Evolutionary conservation across 2,888 invertebrate species (phyloP), one percentile per base, ranked within the genome.

Genomic region (Leptopilina myrica): DNA sequence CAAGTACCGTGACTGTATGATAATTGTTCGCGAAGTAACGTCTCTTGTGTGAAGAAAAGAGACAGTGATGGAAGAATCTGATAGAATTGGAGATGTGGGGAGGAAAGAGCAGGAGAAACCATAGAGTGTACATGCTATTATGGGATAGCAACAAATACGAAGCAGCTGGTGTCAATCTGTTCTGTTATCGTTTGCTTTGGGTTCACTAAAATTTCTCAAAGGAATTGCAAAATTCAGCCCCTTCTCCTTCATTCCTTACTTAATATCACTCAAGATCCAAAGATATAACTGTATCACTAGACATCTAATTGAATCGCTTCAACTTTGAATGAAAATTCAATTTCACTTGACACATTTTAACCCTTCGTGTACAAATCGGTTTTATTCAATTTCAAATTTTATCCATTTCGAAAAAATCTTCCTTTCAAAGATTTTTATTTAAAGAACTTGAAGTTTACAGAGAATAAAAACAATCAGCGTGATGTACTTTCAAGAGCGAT

Each of bases 141-240:
- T 89, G 88, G 88, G 84, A 84, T 85, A 87, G 85, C 88, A 89
- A 89, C 88, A 89, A 89, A 90, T 89, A 90, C 87, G 87, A 86
- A 89, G 86, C 90, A 91, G 90, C 90, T 91, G 91, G 89, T 90
- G 89, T 88, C 89, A 90, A 91, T 90, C 88, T 86, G 87, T 86
- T 84, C 88, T 89, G 88, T 89, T 90, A 89, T 89, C 89, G 87
- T 87, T 86, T 86, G 84, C 84, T 84, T 20, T 83, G 83, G 83
- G 83, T 81, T 81, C 67, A 78, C 77, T 77, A 64, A 78, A 66
- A 77, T 76, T 81, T 82, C 80, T 81, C 76, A 76, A 83, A 82
- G 78, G 15, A 76, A 78, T 81, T 79, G 82, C 81, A 75, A 82
- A 83, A 83, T 83, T 83, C 78, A 20, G 69, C 79, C 79, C 67